Conservation (phyloP, 2,113 vertebrate genomes). For the Perca schrenkii region DNA sequence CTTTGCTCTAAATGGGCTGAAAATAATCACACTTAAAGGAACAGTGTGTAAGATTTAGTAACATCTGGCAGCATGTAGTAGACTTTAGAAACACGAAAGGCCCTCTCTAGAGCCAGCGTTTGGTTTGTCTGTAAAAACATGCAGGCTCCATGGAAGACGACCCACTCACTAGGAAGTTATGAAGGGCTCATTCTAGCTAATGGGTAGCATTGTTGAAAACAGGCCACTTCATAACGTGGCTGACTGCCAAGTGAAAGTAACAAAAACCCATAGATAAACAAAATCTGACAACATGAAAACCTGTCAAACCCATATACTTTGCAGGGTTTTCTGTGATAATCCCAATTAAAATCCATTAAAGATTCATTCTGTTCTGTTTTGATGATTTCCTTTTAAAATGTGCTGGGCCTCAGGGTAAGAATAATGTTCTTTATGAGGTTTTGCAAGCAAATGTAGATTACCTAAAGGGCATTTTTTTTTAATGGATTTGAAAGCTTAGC, state of each 20-base stretch:
- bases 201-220: neutral
- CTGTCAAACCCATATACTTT: neutral
- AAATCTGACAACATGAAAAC: constrained; percentile 11
- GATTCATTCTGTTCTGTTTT: constrained; percentile 3
- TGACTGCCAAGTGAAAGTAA: constrained; percentile 10
- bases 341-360: neutral
- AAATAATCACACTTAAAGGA: neutral
- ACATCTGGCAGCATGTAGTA: too few relatives aligned
- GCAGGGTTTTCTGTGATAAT: neutral
- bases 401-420: constrained; percentile 11
- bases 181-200: too few relatives aligned
- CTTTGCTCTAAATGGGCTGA: neutral
- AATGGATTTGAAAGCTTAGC: neutral
- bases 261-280: constrained; percentile 2
- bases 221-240: neutral
- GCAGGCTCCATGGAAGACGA: too few relatives aligned
- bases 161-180: too few relatives aligned
- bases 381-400: constrained; percentile 15
- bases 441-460: constrained; percentile 5
- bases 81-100: too few relatives aligned
- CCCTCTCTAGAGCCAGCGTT: too few relatives aligned
- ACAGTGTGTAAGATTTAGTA: too few relatives aligned
- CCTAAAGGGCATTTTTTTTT: neutral
- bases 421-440: constrained; percentile 7
- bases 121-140: too few relatives aligned